Evolutionary conservation across 2,797 vertebrate genomes (phyloP).

Genomic region (Chiroxiphia lanceolata): DNA sequence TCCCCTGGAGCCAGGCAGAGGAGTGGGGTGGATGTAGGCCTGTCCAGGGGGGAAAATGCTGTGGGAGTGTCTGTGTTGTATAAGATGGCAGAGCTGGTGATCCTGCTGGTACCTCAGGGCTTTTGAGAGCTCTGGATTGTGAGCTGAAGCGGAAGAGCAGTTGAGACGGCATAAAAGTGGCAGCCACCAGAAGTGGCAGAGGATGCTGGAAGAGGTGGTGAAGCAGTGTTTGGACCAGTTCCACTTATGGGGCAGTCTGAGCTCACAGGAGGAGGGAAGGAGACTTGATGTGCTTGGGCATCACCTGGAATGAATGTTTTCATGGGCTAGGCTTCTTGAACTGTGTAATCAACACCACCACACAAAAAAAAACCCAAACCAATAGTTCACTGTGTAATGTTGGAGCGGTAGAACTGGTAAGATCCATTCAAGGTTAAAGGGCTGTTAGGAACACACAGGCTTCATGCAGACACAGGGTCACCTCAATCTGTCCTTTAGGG

Average conservation of each 20-base stretch:
- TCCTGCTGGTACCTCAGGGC: background rate
- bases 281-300: background rate
- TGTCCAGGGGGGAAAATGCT: background rate
- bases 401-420: background rate
- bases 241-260: background rate
- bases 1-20: background rate
- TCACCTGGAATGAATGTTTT: background rate
- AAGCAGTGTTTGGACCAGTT: background rate
- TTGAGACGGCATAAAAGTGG: background rate
- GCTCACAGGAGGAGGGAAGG: background rate
- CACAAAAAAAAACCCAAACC: fast-evolving
- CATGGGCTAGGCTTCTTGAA: background rate
- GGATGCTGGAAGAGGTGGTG: background rate
- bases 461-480: background rate
- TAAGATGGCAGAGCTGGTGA: background rate
- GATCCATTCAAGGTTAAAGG: background rate
- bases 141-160: background rate
- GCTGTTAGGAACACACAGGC: background rate
- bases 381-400: background rate
- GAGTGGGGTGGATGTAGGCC: background rate
- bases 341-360: background rate
- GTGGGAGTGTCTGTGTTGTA: background rate
- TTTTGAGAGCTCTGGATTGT: background rate
- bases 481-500: background rate
- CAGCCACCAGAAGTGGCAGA: background rate